Evolutionary conservation across 1,140 invertebrate species (phyloP).

Genomic region (Drosophila asahinai): DNA sequence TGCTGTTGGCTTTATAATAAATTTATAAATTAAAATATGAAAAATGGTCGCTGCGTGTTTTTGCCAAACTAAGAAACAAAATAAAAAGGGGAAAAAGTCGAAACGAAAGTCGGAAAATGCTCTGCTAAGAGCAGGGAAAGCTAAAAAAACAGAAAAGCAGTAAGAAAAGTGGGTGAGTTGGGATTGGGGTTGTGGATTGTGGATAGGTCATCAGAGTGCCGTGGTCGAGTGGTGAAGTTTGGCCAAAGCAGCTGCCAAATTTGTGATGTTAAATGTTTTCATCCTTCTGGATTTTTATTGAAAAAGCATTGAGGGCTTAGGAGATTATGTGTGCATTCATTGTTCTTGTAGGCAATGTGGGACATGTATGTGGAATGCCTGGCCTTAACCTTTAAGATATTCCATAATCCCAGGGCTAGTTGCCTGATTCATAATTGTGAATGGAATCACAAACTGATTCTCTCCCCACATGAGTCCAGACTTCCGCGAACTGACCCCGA

Average conservation of each 20-base stretch:
- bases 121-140: constrained; percentile 45
- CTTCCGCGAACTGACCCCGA: constrained; percentile 7
- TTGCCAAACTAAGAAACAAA: constrained; percentile 74
- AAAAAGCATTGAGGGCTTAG: constrained; percentile 7
- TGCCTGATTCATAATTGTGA: too few species aligned
- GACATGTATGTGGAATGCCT: background rate
- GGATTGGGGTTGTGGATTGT: constrained; percentile 16
- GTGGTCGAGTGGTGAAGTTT: constrained; percentile 45
- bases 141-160: constrained; percentile 26
- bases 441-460: background rate
- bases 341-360: background rate
- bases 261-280: constrained; percentile 23
- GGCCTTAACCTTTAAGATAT: constrained; percentile 2
- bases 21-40: constrained; percentile 83
- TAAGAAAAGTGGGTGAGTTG: constrained; percentile 35
- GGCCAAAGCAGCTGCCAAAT: constrained; percentile 29
- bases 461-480: background rate
- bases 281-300: constrained; percentile 30
- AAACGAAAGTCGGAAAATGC: constrained; percentile 41
- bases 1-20: constrained; percentile 76
- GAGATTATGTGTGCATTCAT: constrained; percentile 6
- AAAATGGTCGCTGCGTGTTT: constrained; percentile 82
- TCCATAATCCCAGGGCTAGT: background rate
- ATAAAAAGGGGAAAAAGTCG: constrained; percentile 1
- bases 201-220: constrained; percentile 60